phyloP scores from a whole-genome alignment of 2,888 invertebrate species.

The Maniola hyperantus region DNA sequence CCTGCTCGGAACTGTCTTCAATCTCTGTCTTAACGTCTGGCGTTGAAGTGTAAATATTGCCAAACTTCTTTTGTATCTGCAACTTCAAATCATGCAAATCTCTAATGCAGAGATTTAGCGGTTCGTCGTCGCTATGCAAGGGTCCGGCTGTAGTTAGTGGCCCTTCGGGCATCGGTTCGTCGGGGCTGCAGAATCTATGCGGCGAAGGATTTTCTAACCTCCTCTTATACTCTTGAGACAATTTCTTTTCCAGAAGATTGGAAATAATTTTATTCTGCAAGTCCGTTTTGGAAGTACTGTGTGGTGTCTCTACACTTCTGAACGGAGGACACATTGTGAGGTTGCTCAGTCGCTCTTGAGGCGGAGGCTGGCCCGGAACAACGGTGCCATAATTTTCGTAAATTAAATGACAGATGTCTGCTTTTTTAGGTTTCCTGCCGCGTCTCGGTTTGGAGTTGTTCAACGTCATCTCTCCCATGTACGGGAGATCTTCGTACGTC shows the following conservation, averaged over 20 bases:
- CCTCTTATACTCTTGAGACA: conserved; percentile 85
- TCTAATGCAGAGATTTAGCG: conserved; percentile 91
- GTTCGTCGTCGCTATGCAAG: conserved; percentile 84
- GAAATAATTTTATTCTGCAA: conserved; percentile 87
- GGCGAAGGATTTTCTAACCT: conserved; percentile 63
- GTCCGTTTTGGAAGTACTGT: conserved; percentile 81
- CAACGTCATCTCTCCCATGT: conserved; percentile 96
- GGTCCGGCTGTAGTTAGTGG: conserved; percentile 62
- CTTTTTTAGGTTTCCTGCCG: conserved; percentile 95
- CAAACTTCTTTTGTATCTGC: conserved; percentile 84
- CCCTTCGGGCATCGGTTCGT: conserved; percentile 66
- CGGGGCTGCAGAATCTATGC: conserved; percentile 62
- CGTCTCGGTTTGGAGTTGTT: conserved; percentile 93
- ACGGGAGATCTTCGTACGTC: conserved; percentile 92
- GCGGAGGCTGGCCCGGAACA: conserved; percentile 87
- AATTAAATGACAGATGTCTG: conserved; percentile 95
- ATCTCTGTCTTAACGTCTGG: conserved; percentile 84
- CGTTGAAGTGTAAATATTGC: conserved; percentile 83
- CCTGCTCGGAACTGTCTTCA: conserved; percentile 76
- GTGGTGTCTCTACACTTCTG: conserved; percentile 49
- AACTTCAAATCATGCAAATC: conserved; percentile 88
- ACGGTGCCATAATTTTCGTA: conserved; percentile 96
- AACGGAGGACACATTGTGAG: conserved; percentile 54
- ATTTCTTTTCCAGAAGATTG: conserved; percentile 86
- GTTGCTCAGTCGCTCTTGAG: conserved; percentile 70